Evolutionary conservation across 2,797 vertebrate species (phyloP).

Genomic region (Poeciliopsis paucimaculata): DNA sequence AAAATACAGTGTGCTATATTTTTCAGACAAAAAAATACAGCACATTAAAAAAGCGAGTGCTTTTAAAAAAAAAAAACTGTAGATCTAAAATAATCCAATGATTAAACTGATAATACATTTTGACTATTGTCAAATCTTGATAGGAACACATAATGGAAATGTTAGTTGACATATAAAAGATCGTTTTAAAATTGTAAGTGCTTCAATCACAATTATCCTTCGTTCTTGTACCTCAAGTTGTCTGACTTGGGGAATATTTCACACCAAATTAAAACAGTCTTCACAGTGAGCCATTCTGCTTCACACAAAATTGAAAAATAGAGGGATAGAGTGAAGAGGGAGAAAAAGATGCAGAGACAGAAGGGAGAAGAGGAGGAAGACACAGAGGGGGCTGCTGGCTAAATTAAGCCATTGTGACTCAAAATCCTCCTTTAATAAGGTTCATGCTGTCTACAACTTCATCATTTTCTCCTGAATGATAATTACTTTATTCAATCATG

Average conservation of each 20-base stretch:
- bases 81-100: background rate
- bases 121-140: background rate
- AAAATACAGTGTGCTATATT: background rate
- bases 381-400: conserved; percentile 91
- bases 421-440: conserved; percentile 99
- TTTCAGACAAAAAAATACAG: too few species aligned
- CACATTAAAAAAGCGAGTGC: too few species aligned
- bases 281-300: conserved; percentile 77
- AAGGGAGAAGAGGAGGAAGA: conserved; percentile 63
- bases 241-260: conserved; percentile 56
- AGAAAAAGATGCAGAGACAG: conserved; percentile 59
- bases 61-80: background rate
- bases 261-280: conserved; percentile 76
- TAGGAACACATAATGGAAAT: background rate
- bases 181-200: conserved; percentile 36
- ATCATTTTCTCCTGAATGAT: conserved; percentile 99
- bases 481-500: conserved; percentile 99
- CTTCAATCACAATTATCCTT: conserved; percentile 32
- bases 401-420: conserved; percentile 99
- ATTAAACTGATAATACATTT: background rate
- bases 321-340: conserved; percentile 52
- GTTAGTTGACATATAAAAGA: background rate
- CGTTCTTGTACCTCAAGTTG: conserved; percentile 47
- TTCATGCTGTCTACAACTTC: conserved; percentile 99
- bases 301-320: conserved; percentile 81